phyloP scores from a whole-genome alignment of 2,797 vertebrate genomes.

The Phrynocephalus guinanensis region DNA sequence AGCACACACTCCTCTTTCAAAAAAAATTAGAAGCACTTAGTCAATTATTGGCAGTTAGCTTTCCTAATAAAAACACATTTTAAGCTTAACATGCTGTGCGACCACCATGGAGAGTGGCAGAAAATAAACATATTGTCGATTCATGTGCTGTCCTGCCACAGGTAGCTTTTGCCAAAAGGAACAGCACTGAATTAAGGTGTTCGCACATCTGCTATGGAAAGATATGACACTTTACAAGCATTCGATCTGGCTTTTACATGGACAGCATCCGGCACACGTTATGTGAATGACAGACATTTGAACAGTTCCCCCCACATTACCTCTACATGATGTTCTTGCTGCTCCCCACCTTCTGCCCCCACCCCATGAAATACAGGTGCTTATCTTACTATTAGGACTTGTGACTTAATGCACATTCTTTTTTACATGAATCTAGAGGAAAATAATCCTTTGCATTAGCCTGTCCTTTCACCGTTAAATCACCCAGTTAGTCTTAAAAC shows the following conservation, averaged over 20 bases:
- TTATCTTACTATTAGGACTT: background rate
- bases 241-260: constrained; percentile 1
- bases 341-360: background rate
- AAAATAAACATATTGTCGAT: background rate
- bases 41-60: constrained; percentile 4
- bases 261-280: background rate
- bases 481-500: too few species aligned
- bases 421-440: background rate
- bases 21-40: constrained; percentile 44
- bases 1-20: constrained; percentile 37
- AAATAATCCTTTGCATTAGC: background rate
- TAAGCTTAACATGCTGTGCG: background rate
- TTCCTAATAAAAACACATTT: background rate
- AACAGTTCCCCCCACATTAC: background rate
- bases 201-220: constrained; percentile 27
- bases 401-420: background rate
- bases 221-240: background rate
- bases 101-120: background rate
- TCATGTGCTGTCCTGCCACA: background rate
- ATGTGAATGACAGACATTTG: background rate
- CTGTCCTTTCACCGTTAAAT: background rate
- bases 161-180: accelerated
- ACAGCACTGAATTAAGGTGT: background rate
- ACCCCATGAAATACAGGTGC: background rate
- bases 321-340: background rate